Evolutionary conservation across 2,797 vertebrate species (phyloP).

Genomic region (Rhinichthys osculus): DNA sequence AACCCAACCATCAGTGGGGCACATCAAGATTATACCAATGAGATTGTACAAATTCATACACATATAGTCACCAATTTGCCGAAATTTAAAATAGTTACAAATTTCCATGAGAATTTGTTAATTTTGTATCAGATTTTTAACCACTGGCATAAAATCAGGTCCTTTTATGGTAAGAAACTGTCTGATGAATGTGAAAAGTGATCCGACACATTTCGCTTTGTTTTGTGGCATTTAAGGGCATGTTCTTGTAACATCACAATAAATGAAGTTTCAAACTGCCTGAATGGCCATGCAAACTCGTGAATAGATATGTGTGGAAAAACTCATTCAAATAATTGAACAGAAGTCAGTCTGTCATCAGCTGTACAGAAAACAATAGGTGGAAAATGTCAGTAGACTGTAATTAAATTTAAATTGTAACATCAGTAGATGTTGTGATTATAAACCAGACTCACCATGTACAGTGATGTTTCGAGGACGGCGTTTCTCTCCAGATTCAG

Average conservation of each 20-base stretch:
- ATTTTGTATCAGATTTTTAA: background rate
- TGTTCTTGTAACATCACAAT: too few species aligned
- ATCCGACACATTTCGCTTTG: background rate
- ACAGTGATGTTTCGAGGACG: slow-evolving; percentile 60
- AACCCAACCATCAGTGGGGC: too few species aligned
- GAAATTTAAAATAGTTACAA: background rate
- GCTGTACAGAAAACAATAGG: background rate
- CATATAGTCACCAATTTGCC: background rate
- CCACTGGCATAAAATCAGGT: background rate
- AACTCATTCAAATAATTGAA: too few species aligned
- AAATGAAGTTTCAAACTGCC: too few species aligned
- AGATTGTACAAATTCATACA: too few species aligned
- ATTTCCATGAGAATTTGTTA: background rate
- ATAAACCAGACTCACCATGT: background rate
- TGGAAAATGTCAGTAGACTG: background rate
- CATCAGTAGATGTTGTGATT: background rate
- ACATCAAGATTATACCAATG: too few species aligned
- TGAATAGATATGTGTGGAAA: background rate
- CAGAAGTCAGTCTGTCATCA: background rate
- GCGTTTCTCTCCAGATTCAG: slow-evolving; percentile 57
- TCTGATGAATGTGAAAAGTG: background rate
- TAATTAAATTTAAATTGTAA: background rate
- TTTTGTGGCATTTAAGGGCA: background rate
- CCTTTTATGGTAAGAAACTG: background rate
- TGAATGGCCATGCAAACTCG: too few species aligned